These are phyloP conservation scores for Pogonomyrmex barbatus DNA, from an alignment of 1,140 invertebrate species.

Conservation along the genomic window DNA sequence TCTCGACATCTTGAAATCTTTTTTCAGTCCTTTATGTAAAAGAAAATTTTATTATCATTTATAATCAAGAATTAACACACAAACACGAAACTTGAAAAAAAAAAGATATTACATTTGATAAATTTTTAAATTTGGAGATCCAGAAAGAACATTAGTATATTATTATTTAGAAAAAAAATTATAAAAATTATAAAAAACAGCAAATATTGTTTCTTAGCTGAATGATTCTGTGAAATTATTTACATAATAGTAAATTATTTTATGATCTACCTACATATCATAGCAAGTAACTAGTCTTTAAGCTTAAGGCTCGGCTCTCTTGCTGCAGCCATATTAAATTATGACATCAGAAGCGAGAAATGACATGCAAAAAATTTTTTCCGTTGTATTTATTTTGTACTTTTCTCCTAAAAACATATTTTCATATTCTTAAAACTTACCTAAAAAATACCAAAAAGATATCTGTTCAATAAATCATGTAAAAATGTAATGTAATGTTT, in stretches of 20 bases:
- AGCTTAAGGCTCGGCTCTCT: neutral
- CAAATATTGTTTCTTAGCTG: neutral
- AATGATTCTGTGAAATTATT: neutral
- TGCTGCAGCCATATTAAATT: no score
- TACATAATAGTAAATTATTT: neutral
- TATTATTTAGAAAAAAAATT: neutral
- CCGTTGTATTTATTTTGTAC: no score
- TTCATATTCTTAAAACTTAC: no score
- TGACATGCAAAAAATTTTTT: no score
- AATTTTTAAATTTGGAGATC: neutral
- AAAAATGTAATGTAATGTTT: no score
- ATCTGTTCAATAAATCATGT: no score
- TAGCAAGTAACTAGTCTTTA: neutral
- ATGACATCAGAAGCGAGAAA: no score
- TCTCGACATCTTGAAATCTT: constrained; percentile 18
- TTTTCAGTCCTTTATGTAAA: neutral
- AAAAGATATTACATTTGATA: neutral
- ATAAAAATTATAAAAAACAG: neutral
- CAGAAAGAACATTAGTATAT: neutral
- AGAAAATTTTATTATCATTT: neutral
- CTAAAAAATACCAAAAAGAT: no score
- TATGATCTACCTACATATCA: neutral
- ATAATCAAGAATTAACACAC: neutral
- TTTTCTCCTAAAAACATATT: no score
- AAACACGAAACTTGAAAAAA: no score